A percentile compares a stretch with the other conserved stretches of the same genome.
These are phyloP conservation scores for Conus betulinus DNA, from an alignment of 1,140 invertebrate species.

Conservation along the genomic window DNA sequence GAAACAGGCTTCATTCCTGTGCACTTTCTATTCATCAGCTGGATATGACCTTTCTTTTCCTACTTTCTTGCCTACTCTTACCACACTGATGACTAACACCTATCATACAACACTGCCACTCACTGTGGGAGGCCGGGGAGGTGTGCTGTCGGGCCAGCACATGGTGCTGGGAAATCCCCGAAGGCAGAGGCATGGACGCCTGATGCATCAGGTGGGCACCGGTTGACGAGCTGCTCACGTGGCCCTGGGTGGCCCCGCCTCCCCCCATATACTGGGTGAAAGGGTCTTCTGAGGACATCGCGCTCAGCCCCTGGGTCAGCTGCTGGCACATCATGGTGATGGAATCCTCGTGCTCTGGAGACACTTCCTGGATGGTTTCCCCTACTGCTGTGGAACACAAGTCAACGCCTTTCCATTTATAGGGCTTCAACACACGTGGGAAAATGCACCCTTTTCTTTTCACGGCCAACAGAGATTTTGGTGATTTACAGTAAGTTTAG, in stretches of 20 bases:
- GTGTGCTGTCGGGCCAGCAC: conserved; percentile 45
- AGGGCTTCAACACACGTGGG: neutral
- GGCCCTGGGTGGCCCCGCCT: conserved; percentile 18
- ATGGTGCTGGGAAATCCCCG: conserved; percentile 26
- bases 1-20: too few species aligned
- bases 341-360: conserved; percentile 81
- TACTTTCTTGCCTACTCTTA: too few species aligned
- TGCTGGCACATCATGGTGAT: conserved; percentile 93
- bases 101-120: neutral
- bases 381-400: conserved; percentile 68
- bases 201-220: conserved; percentile 53
- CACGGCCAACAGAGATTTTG: too few species aligned
- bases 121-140: conserved; percentile 45
- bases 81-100: too few species aligned
- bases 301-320: conserved; percentile 87
- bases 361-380: conserved; percentile 88
- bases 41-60: too few species aligned
- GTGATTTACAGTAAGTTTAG: too few species aligned
- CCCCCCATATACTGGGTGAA: conserved; percentile 51
- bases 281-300: conserved; percentile 85
- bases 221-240: conserved; percentile 25
- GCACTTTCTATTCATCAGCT: too few species aligned
- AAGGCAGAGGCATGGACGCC: conserved; percentile 52
- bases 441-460: neutral
- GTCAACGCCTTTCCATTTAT: neutral